These are phyloP conservation scores for Andricus grossulariae DNA, from an alignment of 1,140 invertebrate species.

Conservation along the genomic window DNA sequence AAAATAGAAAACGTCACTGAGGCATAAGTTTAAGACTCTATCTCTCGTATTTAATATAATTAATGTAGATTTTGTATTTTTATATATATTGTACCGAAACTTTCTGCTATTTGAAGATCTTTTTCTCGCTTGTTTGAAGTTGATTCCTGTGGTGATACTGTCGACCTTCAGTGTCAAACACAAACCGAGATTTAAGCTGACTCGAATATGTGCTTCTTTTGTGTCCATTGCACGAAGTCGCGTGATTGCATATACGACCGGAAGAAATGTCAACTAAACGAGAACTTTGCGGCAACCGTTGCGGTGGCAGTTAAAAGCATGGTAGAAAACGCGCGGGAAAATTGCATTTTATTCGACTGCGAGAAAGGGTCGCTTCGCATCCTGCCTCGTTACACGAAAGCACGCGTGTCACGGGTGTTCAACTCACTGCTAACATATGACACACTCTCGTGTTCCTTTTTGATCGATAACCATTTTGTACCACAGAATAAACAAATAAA, in stretches of 20 bases:
- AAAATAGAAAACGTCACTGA: too few species aligned
- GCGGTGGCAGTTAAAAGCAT: slow-evolving; percentile 51
- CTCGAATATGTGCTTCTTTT: slow-evolving; percentile 37
- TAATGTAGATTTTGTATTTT: too few species aligned
- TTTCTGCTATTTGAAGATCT: not conserved
- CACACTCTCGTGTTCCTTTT: slow-evolving; percentile 21
- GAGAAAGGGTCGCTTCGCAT: slow-evolving; percentile 15
- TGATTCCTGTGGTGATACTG: not conserved
- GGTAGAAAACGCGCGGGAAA: slow-evolving; percentile 40
- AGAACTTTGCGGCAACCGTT: slow-evolving; percentile 48
- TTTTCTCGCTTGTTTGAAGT: not conserved
- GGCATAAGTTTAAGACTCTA: too few species aligned
- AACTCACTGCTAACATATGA: not conserved
- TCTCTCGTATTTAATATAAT: too few species aligned
- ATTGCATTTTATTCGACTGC: slow-evolving; percentile 49
- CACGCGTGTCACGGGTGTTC: slow-evolving; percentile 26
- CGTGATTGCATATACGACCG: slow-evolving; percentile 47
- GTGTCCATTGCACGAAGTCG: slow-evolving; percentile 39
- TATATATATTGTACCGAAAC: too few species aligned
- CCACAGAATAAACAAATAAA: not conserved
- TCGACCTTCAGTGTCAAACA: not conserved
- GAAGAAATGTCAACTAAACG: slow-evolving; percentile 42
- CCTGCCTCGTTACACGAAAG: slow-evolving; percentile 24
- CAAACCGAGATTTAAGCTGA: slow-evolving; percentile 32
- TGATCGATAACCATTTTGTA: slow-evolving; percentile 21